Base-by-base conservation (phyloP, 2,797 vertebrate genomes). In the Glyptemys insculpta region DNA sequence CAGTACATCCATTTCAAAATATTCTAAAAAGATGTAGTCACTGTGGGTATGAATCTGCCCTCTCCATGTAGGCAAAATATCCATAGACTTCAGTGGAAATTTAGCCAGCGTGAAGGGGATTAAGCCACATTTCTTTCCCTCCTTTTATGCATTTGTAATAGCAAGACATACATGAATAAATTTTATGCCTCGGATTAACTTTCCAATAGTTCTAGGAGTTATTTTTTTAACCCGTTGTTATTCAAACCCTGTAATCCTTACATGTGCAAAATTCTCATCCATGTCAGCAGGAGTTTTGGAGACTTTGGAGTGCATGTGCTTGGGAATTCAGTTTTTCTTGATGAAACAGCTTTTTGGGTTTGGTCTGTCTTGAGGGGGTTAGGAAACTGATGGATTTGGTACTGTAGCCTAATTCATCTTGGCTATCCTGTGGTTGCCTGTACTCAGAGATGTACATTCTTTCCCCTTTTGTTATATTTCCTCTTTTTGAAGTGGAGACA, bases 401-500 rank as follows among this genome's bases (percentile, higher is more conserved):
- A 68, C 79, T 96, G 95, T 81, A 87, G 79, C 19, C n/a, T 41
- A n/a, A 72, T 72, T 72, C 31, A 31, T 92, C 78, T 85, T 92
- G 91, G 12, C 74, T 94, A 92, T 96, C 87, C 83, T 90, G 92
- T 19, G 47, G 23, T 85, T 95, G 90, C 59, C 41, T 34, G 16
- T 87, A 85, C 56, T 29, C 37, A 93, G 81, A 93, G 86, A 86
- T 96, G n/a, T 82, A 18, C 68, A 44, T 93, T 88, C 82, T 90
- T 96, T 52, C 79, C 50, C 29, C 47, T 87, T 97, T 91, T 79
- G 41, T 81, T 80, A 74, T 81, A 91, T 95, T 95, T 96, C 88
- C n/a, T 82, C 91, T 57, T 79, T 98, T 96, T 97, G 94, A 98
- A 97, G 89, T 88, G 81, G 85, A 96, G 87, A 91, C 94, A 68